phyloP scores from a whole-genome alignment of 1,140 invertebrate species.

The Scaptomyza graminum region DNA sequence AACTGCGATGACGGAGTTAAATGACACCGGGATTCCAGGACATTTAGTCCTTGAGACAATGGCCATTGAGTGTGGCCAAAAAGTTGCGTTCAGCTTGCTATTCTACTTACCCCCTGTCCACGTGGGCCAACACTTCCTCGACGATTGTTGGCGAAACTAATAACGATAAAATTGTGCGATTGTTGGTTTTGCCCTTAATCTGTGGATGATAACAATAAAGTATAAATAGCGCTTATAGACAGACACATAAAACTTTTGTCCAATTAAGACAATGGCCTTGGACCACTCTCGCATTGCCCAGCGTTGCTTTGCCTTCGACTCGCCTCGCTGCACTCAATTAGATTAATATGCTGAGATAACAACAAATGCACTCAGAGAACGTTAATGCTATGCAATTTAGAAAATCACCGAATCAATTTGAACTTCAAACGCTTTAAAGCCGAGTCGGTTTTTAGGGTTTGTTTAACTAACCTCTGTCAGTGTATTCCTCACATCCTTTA shows the following conservation, averaged over 20 bases:
- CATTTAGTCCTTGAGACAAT: conserved; percentile 49
- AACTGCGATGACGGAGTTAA: conserved; percentile 17
- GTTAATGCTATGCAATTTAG: no score
- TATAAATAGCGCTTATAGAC: conserved; percentile 67
- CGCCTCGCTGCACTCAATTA: conserved; percentile 69
- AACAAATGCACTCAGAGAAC: neutral
- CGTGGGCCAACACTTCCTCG: conserved; percentile 71
- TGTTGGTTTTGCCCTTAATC: conserved; percentile 83
- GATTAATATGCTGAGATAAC: conserved; percentile 71
- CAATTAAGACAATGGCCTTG: conserved; percentile 68
- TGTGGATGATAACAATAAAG: conserved; percentile 77
- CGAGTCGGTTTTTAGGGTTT: no score
- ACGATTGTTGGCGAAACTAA: conserved; percentile 82
- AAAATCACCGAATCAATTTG: no score
- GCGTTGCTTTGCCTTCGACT: conserved; percentile 28
- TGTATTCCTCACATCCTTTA: conserved; percentile 88
- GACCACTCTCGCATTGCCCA: neutral
- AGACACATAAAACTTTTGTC: conserved; percentile 77
- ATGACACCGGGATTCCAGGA: neutral
- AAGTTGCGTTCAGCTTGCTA: conserved; percentile 17
- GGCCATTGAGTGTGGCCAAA: conserved; percentile 37
- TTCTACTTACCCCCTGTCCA: conserved; percentile 74
- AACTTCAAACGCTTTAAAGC: no score
- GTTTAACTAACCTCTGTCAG: conserved; percentile 86
- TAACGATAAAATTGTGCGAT: conserved; percentile 84